Evolutionary conservation across 2,797 vertebrate species (phyloP).

Genomic region (Iguana delicatissima): DNA sequence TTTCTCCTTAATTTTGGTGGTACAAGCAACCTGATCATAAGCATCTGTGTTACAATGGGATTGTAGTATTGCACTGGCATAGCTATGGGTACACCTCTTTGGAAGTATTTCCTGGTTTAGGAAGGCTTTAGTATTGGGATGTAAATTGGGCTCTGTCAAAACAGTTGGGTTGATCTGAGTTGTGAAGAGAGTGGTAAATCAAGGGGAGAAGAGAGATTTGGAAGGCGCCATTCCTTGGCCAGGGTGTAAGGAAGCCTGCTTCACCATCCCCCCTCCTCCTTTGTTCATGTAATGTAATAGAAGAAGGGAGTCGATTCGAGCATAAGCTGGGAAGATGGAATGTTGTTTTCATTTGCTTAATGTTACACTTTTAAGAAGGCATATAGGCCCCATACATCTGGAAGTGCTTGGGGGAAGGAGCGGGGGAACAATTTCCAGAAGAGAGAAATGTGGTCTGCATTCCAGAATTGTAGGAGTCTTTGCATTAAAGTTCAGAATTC

Average conservation of each 20-base stretch:
- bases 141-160: background rate
- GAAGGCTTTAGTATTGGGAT: background rate
- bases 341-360: slow-evolving; percentile 6
- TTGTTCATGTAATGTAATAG: background rate
- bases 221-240: background rate
- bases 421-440: fast-evolving
- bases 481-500: fast-evolving
- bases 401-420: background rate
- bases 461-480: background rate
- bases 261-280: background rate
- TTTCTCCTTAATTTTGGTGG: background rate
- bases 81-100: background rate
- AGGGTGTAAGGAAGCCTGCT: background rate
- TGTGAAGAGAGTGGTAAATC: background rate
- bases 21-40: background rate
- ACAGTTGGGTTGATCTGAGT: background rate
- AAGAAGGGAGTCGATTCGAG: background rate
- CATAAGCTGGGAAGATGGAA: slow-evolving; percentile 7
- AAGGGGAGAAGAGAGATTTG: background rate
- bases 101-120: background rate
- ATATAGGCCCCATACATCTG: slow-evolving; percentile 12
- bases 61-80: background rate
- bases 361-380: background rate
- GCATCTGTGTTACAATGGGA: background rate
- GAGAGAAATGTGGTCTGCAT: background rate